Percentiles rank a stretch among this genome's conserved stretches.
These are phyloP conservation scores for Polietes domitor DNA, from an alignment of 2,888 invertebrate genomes.

Conservation along the genomic window DNA sequence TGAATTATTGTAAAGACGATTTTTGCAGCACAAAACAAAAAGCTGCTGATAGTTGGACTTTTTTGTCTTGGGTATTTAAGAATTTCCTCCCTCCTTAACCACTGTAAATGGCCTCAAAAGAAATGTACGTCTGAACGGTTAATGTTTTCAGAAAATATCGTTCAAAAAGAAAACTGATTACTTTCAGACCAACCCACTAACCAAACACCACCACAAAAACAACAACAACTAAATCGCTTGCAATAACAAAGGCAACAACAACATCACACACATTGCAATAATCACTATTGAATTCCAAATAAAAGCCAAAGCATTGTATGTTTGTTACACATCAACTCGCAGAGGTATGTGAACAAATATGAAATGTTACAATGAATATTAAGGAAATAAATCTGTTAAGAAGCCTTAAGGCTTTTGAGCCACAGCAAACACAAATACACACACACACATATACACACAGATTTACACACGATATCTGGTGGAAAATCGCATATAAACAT, in stretches of 20 bases:
- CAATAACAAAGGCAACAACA: background rate
- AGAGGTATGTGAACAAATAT: background rate
- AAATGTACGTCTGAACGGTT: background rate
- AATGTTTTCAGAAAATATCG: background rate
- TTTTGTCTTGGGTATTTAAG: too few species aligned
- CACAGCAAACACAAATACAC: conserved; percentile 5
- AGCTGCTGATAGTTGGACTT: too few species aligned
- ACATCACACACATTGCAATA: background rate
- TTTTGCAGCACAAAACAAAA: too few species aligned
- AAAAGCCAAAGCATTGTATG: background rate
- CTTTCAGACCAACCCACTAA: conserved; percentile 53
- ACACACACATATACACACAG: background rate
- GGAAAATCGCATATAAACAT: background rate
- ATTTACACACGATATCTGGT: background rate
- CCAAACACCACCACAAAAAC: background rate
- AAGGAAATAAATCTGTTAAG: conserved; percentile 62
- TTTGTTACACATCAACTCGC: conserved; percentile 38
- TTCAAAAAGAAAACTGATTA: conserved; percentile 43
- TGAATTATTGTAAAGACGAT: too few species aligned
- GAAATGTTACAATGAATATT: conserved; percentile 56
- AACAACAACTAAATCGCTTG: background rate
- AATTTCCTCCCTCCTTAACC: background rate
- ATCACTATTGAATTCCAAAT: conserved; percentile 17
- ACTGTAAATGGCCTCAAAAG: conserved; percentile 3
- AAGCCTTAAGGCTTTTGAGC: conserved; percentile 50